phyloP scores from a whole-genome alignment of 2,888 invertebrate species.

The Acronicta alni region DNA sequence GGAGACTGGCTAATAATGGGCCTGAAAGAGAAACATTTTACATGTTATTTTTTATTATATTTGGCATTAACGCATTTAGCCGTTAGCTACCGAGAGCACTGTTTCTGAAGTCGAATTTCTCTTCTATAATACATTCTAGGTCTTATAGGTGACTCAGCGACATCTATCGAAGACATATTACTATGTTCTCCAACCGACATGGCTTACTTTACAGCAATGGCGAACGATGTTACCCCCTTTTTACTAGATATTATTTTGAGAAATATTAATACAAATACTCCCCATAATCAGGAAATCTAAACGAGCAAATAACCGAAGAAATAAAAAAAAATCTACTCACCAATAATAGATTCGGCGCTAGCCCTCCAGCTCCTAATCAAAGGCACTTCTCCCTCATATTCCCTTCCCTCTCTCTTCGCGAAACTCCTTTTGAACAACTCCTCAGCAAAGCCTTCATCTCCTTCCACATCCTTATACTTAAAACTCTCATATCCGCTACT shows the following conservation, averaged over 20 bases:
- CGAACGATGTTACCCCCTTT: no score
- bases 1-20: constrained; percentile 94
- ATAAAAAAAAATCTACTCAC: constrained; percentile 61
- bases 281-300: not conserved
- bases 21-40: constrained; percentile 80
- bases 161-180: no score
- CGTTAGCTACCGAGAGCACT: no score
- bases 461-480: constrained; percentile 90
- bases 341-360: constrained; percentile 80
- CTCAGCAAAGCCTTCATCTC: constrained; percentile 81
- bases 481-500: constrained; percentile 92
- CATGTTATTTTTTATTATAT: no score
- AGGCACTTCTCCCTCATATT: constrained; percentile 70
- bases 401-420: constrained; percentile 74
- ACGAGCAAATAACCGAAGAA: not conserved
- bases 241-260: no score
- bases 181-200: no score
- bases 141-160: no score
- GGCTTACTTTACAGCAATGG: no score
- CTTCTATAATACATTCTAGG: no score
- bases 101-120: no score
- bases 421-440: constrained; percentile 83
- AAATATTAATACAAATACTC: no score
- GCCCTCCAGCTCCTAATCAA: constrained; percentile 76
- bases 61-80: no score